Evolutionary conservation across 1,140 invertebrate species (phyloP), one percentile per base, ranked within the genome.

Genomic region (Metopolophium dirhodum): DNA sequence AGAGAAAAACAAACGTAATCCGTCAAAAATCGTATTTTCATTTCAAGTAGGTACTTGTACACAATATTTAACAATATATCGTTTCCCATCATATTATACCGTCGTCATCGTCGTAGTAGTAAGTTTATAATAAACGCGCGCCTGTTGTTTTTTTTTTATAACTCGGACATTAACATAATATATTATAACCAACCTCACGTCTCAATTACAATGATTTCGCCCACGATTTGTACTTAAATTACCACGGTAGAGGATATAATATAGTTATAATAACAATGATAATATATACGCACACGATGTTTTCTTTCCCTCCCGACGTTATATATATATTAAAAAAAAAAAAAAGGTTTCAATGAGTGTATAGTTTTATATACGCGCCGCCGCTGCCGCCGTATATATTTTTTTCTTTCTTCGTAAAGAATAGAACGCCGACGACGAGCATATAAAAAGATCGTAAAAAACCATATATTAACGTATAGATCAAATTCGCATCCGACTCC

Each of bases 391-490:
- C 87, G 49, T 45, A 90, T 23, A 54, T 90, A 87, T 30, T 30
- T 90, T 37, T 90, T 90, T 90, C 54, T 90, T 90, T 90, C 37
- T 90, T 45, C 89, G 57, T 68, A 90, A 41, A 90, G 51, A 45
- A 90, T 90, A 90, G 37, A 68, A 90, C 51, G 54, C 14, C 51
- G 35, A n/a, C 49, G 49, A 91, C 49, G 49, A 26, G 77, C 35
- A 92, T 61, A 90, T 85, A 92, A 85, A 92, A 92, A 49, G 91
- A 83, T 93, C 47, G 91, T 93, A 93, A 93, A 91, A 93, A 51
- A 92, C 51, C 41, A 85, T 77, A 93, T 51, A 85, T 41, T 91
- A 91, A 82, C 47, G 68, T 93, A 83, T 86, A 57, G 91, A 93
- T 93, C 77, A 93, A 93, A 93, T 93, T 93, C 82, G 91, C 91